These are phyloP conservation scores for Tragelaphus imberbis DNA, from an alignment of 2,113 vertebrate genomes.

Conservation along the genomic window DNA sequence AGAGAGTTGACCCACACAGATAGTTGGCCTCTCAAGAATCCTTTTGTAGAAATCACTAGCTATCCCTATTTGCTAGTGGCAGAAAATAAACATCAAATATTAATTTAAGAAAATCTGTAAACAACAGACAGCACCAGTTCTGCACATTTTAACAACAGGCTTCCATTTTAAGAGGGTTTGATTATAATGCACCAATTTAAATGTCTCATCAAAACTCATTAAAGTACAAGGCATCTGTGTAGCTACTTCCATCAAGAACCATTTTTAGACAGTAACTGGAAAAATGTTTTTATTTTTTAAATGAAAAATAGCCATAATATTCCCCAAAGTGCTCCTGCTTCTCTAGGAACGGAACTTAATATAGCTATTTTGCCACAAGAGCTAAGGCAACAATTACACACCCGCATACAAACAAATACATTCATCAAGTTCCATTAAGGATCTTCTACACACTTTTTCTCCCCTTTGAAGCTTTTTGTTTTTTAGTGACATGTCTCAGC, in stretches of 20 bases:
- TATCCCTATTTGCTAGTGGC: neutral
- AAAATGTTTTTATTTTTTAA: neutral
- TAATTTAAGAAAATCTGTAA: neutral
- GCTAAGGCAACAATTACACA: neutral
- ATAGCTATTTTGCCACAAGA: neutral
- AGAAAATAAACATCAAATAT: constrained; percentile 6
- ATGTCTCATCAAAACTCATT: neutral
- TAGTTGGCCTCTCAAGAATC: neutral
- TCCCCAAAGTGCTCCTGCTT: neutral
- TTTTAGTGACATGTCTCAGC: neutral
- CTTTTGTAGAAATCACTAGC: neutral
- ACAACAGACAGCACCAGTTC: neutral
- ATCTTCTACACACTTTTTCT: neutral
- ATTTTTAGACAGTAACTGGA: neutral
- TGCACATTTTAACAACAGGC: neutral
- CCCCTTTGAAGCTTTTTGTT: neutral
- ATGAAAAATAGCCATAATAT: neutral
- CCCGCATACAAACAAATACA: neutral
- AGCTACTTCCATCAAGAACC: neutral
- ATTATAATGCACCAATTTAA: neutral
- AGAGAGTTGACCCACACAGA: neutral
- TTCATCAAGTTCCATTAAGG: neutral
- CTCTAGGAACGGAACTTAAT: neutral
- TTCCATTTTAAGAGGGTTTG: neutral
- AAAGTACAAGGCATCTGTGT: neutral